Conservation (phyloP, 2,888 invertebrate species). For the Trachelus stipa region DNA sequence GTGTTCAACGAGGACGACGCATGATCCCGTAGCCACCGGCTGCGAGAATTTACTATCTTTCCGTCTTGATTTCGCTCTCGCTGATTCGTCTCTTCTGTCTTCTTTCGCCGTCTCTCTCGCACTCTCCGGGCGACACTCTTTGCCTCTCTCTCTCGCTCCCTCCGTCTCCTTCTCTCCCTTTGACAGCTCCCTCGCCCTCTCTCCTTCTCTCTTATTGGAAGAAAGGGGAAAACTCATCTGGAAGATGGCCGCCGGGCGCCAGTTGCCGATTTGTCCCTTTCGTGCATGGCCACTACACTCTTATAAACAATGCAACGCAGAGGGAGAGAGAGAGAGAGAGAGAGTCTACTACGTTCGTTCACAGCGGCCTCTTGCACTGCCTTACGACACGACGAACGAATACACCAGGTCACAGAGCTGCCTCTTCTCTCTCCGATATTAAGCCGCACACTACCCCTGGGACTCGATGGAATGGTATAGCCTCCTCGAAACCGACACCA, state of each 20-base stretch:
- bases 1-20: not conserved
- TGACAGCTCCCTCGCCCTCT: constrained; percentile 6
- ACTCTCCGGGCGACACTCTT: not conserved
- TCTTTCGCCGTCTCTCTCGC: constrained; percentile 17
- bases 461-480: not conserved
- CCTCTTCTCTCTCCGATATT: not conserved
- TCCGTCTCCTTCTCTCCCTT: constrained; percentile 11
- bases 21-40: not conserved
- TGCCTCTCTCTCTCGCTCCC: constrained; percentile 17
- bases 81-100: constrained; percentile 28
- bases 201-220: constrained; percentile 31
- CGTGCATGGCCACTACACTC: constrained; percentile 41
- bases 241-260: constrained; percentile 73
- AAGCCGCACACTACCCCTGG: constrained; percentile 18
- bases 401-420: not conserved
- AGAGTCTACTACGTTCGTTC: not conserved
- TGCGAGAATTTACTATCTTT: not conserved
- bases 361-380: not conserved
- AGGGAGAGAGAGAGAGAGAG: not conserved
- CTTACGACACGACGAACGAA: constrained; percentile 1
- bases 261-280: constrained; percentile 59
- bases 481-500: constrained; percentile 5
- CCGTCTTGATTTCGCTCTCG: constrained; percentile 19
- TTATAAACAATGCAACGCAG: constrained; percentile 27
- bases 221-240: constrained; percentile 68